Conservation (phyloP, 2,888 invertebrate species). For the Pandemis corylana region DNA sequence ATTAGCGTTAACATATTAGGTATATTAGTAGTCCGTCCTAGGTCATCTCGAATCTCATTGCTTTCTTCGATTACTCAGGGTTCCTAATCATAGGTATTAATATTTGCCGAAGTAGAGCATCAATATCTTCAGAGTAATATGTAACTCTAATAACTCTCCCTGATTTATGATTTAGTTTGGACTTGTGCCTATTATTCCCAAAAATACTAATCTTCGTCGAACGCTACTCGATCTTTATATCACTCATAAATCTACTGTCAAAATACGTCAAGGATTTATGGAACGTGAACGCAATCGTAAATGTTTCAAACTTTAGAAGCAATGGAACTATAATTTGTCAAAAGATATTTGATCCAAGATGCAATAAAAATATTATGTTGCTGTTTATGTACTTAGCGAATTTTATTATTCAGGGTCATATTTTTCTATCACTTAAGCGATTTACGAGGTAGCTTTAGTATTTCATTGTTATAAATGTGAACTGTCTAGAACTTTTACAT, state of each 20-base stretch:
- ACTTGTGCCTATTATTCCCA: slow-evolving; percentile 6
- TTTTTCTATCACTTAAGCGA: background rate
- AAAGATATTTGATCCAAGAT: slow-evolving; percentile 5
- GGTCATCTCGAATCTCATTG: background rate
- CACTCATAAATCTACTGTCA: slow-evolving; percentile 21
- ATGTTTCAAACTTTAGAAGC: slow-evolving; percentile 13
- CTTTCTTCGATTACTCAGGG: background rate
- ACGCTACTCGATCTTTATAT: slow-evolving; percentile 11
- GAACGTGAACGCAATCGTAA: slow-evolving; percentile 7
- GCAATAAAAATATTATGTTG: slow-evolving; percentile 13
- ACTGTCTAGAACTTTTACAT: background rate
- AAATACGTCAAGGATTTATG: slow-evolving; percentile 17
- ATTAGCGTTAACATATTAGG: background rate
- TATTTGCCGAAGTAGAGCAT: slow-evolving; percentile 8
- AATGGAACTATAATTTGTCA: slow-evolving; percentile 8
- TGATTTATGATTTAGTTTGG: slow-evolving; percentile 9
- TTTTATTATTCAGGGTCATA: background rate
- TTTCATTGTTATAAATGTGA: background rate
- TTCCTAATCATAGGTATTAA: background rate
- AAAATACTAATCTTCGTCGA: slow-evolving; percentile 20
- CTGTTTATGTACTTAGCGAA: slow-evolving; percentile 4
- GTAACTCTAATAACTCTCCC: slow-evolving; percentile 6
- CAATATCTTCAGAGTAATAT: background rate
- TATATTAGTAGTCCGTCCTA: background rate
- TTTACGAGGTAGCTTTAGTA: background rate